Evolutionary conservation across 2,888 invertebrate genomes (phyloP).

Genomic region (Dusona sp.): DNA sequence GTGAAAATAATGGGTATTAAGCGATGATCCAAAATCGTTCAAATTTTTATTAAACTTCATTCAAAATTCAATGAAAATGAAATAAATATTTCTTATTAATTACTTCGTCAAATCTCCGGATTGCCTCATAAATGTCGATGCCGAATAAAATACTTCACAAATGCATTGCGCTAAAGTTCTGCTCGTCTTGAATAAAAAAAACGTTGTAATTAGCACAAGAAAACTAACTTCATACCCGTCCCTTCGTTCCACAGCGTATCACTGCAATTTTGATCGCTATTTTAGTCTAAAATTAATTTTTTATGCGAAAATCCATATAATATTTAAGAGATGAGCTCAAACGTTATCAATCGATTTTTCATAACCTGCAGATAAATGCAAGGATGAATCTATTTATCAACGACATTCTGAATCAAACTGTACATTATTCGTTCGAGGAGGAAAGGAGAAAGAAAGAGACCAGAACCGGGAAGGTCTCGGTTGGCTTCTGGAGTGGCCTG

Average conservation of each 20-base stretch:
- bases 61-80: not conserved
- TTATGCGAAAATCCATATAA: not conserved
- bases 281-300: not conserved
- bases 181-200: too few species aligned
- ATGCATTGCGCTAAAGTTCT: not conserved
- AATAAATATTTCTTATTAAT: not conserved
- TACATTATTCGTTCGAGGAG: slow-evolving; percentile 37
- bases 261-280: not conserved
- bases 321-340: not conserved
- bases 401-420: slow-evolving; percentile 54
- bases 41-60: not conserved
- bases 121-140: too few species aligned
- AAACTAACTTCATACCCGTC: too few species aligned
- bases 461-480: slow-evolving; percentile 72
- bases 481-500: slow-evolving; percentile 79
- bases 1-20: not conserved
- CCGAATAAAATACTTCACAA: not conserved
- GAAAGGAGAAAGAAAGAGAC: slow-evolving; percentile 35
- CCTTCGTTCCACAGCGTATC: too few species aligned
- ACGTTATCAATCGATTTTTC: not conserved
- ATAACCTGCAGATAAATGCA: not conserved
- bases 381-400: slow-evolving; percentile 32
- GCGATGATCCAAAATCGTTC: not conserved
- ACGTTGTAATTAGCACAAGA: too few species aligned
- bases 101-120: not conserved